A percentile compares a stretch with the other conserved stretches of the same genome.
These are phyloP conservation scores for Mastacembelus armatus DNA, from an alignment of 2,797 vertebrate genomes.

Conservation along the genomic window DNA sequence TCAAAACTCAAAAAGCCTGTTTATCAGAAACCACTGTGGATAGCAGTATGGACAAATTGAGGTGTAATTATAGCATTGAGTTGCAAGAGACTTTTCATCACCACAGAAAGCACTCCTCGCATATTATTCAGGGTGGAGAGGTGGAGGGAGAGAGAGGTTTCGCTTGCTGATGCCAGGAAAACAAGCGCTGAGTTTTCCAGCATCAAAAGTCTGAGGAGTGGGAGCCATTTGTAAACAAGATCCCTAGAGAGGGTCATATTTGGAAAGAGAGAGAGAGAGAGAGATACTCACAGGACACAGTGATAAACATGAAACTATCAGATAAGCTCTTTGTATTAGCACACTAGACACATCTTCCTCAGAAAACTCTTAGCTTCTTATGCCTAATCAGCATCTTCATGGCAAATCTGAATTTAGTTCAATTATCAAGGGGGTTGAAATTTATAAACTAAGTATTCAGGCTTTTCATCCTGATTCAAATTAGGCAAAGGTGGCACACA, in stretches of 20 bases:
- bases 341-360: constrained; percentile 22
- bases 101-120: constrained; percentile 40
- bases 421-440: constrained; percentile 10
- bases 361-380: constrained; percentile 5
- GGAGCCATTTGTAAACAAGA: constrained; percentile 54
- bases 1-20: constrained; percentile 59
- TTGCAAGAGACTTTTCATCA: constrained; percentile 59
- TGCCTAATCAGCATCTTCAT: constrained; percentile 39
- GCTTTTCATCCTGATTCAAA: neutral
- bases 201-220: constrained; percentile 44
- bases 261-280: constrained; percentile 33
- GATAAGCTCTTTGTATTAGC: constrained; percentile 27
- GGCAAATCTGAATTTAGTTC: constrained; percentile 16
- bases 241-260: constrained; percentile 49
- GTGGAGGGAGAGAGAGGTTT: constrained; percentile 26
- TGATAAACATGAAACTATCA: constrained; percentile 35
- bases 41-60: constrained; percentile 55
- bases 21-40: constrained; percentile 52
- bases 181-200: constrained; percentile 42
- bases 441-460: neutral
- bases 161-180: constrained; percentile 46
- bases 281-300: constrained; percentile 29
- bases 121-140: constrained; percentile 56
- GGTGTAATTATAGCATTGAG: constrained; percentile 66
- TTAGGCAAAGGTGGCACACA: neutral